Evolutionary conservation across 2,797 vertebrate species (phyloP), one percentile per base, ranked within the genome.

Genomic region (Tinamus major): DNA sequence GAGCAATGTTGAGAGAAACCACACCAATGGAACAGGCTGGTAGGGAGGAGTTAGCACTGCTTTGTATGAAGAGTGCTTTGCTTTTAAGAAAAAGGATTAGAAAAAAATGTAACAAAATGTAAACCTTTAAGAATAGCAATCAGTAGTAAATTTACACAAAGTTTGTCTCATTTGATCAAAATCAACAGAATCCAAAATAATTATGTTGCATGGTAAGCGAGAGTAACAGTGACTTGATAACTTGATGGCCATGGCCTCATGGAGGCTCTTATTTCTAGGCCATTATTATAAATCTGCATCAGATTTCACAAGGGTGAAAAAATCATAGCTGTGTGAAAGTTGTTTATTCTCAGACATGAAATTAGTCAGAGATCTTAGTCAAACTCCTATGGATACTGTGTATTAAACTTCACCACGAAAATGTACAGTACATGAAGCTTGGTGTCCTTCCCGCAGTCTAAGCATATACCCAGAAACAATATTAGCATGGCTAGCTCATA

Each of bases 111-210:
- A 39, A 48, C 5, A 27, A 76, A 72, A 72, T 2, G 2, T 49
- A 69, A 68, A 62, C 6, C 44, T 80, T 83, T 93, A 41, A 76
- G 21, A 93, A 81, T 31, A 65, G 10, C 37, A 27, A 20, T 31
- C 26, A 90, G n/a, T 63, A 81, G n/a, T 62, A 17, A 86, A 55
- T 79, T 44, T 93, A 35, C 42, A 78, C 33, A 93, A 78, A 3
- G 37, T 81, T 88, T 88, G n/a, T 76, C 23, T 84, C 31, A 48
- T 84, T 88, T 72, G 44, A 75, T 68, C 58, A 59, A 87, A 94
- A 55, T 42, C 12, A 75, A 65, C 88, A 83, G 72, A 92, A 68
- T 58, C 7, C 26, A 80, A 42, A 80, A 21, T 6, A 74, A 72
- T 71, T 75, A 18, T 13, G 68, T 72, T 44, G 70, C 85, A 83